Conservation (phyloP, 2,888 invertebrate species). For the Synanthedon formicaeformis region DNA sequence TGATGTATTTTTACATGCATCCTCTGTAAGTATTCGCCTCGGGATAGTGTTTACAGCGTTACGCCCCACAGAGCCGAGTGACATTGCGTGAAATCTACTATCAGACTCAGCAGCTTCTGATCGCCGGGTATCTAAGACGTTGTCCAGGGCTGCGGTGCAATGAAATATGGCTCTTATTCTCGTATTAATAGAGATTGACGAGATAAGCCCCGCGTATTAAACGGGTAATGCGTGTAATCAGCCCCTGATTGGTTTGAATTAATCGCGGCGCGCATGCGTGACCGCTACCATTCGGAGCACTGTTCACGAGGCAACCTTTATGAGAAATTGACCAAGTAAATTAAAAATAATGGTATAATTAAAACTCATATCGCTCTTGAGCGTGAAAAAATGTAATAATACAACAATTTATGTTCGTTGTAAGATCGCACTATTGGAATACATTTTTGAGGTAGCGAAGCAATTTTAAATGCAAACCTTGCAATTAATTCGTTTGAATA, state of each 20-base stretch:
- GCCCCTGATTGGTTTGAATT: constrained; percentile 67
- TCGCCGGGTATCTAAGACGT: constrained; percentile 13
- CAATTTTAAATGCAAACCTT: neutral
- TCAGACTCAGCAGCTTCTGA: constrained; percentile 30
- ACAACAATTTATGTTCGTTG: neutral
- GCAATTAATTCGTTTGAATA: neutral
- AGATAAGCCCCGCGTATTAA: constrained; percentile 14
- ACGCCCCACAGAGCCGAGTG: constrained; percentile 18
- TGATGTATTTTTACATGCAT: constrained; percentile 22
- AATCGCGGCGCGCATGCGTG: constrained; percentile 63
- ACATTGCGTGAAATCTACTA: constrained; percentile 58
- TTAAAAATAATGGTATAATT: constrained; percentile 65
- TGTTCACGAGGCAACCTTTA: constrained; percentile 36
- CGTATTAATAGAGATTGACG: constrained; percentile 15
- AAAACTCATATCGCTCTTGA: constrained; percentile 47
- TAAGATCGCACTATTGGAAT: neutral
- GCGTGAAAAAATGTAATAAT: constrained; percentile 21
- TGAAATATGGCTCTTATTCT: constrained; percentile 20
- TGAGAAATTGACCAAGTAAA: constrained; percentile 55
- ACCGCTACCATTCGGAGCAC: constrained; percentile 54
- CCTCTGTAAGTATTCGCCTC: constrained; percentile 16
- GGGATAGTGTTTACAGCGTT: constrained; percentile 20
- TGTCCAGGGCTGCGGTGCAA: constrained; percentile 2
- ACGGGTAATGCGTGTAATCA: constrained; percentile 64
- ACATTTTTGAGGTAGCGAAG: neutral